Evolutionary conservation across 2,888 invertebrate species (phyloP).

Genomic region (Thereva nobilitata): DNA sequence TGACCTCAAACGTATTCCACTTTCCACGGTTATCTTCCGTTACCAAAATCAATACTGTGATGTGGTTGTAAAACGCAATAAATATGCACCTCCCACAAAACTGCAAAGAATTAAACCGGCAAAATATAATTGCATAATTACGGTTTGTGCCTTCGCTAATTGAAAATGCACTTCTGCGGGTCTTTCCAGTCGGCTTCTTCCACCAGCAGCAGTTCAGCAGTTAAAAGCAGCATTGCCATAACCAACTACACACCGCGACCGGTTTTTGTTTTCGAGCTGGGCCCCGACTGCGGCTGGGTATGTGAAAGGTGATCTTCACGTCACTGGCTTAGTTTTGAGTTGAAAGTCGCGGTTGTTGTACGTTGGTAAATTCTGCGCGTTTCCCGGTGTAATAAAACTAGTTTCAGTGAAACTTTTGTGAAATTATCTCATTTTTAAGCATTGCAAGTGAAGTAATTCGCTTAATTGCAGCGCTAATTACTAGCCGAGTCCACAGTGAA

Average conservation of each 20-base stretch:
- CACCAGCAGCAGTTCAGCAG: too few relatives aligned
- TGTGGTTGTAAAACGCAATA: too few relatives aligned
- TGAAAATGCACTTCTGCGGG: too few relatives aligned
- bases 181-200: too few relatives aligned
- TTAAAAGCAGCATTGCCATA: too few relatives aligned
- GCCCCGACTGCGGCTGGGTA: background rate
- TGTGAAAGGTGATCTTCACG: slow-evolving; percentile 21
- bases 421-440: background rate
- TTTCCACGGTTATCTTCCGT: too few relatives aligned
- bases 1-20: too few relatives aligned
- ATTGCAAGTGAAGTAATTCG: background rate
- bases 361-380: slow-evolving; percentile 8
- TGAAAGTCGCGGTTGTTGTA: slow-evolving; percentile 16
- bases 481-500: background rate
- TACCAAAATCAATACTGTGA: too few relatives aligned
- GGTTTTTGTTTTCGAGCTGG: background rate
- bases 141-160: too few relatives aligned
- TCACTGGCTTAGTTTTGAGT: slow-evolving; percentile 24
- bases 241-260: background rate
- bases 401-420: slow-evolving; percentile 19
- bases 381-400: background rate
- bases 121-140: too few relatives aligned
- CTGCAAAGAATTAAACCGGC: too few relatives aligned
- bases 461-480: background rate
- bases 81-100: too few relatives aligned